A percentile compares a stretch with the other conserved stretches of the same genome.
Conservation (phyloP, 2,797 vertebrate species). For the Morelia viridis region DNA sequence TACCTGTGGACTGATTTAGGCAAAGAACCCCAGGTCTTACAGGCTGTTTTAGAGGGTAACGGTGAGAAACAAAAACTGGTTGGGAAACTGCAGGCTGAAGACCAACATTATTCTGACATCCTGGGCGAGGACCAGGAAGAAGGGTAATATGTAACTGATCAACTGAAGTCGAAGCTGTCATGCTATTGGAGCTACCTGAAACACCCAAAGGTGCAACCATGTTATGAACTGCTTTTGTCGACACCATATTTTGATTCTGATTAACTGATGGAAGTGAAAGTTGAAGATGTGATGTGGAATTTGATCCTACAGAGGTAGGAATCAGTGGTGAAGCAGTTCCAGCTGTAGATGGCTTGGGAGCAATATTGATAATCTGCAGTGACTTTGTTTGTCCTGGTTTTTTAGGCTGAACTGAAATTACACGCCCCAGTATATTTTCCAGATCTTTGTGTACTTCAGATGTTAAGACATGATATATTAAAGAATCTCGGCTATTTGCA, state of each 20-base stretch:
- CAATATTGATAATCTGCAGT: conserved; percentile 63
- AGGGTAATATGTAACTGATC: conserved; percentile 66
- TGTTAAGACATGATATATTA: conserved; percentile 91
- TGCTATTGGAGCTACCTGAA: conserved; percentile 63
- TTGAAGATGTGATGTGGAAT: conserved; percentile 59
- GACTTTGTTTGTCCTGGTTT: conserved; percentile 69
- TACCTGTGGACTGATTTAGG: conserved; percentile 58
- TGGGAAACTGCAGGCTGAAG: conserved; percentile 72
- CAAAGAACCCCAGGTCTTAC: conserved; percentile 62
- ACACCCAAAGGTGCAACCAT: conserved; percentile 44
- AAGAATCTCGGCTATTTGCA: conserved; percentile 85
- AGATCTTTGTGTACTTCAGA: conserved; percentile 87
- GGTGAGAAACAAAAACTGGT: conserved; percentile 75
- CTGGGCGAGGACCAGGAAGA: conserved; percentile 72
- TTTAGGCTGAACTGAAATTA: conserved; percentile 82
- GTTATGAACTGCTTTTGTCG: conserved; percentile 47
- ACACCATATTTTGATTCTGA: conserved; percentile 56
- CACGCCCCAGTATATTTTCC: conserved; percentile 83
- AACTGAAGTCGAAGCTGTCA: conserved; percentile 58
- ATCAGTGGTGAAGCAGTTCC: conserved; percentile 19
- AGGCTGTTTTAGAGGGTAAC: conserved; percentile 71
- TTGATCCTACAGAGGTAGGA: not conserved
- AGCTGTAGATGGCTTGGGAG: conserved; percentile 73
- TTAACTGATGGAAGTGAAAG: conserved; percentile 67
- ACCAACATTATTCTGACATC: conserved; percentile 68